phyloP scores from a whole-genome alignment of 1,140 invertebrate species.

The Papilio machaon region DNA sequence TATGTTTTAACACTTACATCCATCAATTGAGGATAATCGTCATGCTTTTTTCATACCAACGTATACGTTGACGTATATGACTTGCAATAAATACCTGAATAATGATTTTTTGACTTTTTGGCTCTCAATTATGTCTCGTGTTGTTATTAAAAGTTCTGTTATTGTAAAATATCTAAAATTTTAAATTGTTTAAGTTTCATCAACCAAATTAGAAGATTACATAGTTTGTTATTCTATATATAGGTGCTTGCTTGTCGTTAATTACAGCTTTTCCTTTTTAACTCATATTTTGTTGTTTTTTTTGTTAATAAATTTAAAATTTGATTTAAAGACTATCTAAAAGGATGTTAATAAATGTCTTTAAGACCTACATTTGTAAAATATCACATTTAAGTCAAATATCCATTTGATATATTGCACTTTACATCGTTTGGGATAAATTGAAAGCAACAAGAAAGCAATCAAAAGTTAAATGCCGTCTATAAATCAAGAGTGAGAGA shows the following conservation, averaged over 20 bases:
- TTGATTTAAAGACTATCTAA: neutral
- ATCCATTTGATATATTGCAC: neutral
- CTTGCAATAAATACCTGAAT: too few species aligned
- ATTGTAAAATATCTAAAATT: too few species aligned
- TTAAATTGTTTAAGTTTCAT: too few species aligned
- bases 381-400: neutral
- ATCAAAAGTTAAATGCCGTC: slow-evolving; percentile 19
- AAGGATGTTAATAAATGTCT: neutral
- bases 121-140: too few species aligned
- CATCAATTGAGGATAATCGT: neutral
- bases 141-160: too few species aligned
- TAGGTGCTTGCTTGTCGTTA: too few species aligned
- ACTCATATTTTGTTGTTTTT: too few species aligned
- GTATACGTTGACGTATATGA: neutral
- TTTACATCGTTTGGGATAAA: neutral
- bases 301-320: neutral
- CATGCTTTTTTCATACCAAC: neutral
- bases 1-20: slow-evolving; percentile 9
- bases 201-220: too few species aligned
- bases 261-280: too few species aligned
- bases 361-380: neutral
- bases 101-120: too few species aligned
- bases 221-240: too few species aligned
- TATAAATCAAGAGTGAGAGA: slow-evolving; percentile 20
- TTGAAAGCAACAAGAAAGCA: slow-evolving; percentile 8